Conservation (phyloP, 2,797 vertebrate species). For the Hafferia zeledoni region DNA sequence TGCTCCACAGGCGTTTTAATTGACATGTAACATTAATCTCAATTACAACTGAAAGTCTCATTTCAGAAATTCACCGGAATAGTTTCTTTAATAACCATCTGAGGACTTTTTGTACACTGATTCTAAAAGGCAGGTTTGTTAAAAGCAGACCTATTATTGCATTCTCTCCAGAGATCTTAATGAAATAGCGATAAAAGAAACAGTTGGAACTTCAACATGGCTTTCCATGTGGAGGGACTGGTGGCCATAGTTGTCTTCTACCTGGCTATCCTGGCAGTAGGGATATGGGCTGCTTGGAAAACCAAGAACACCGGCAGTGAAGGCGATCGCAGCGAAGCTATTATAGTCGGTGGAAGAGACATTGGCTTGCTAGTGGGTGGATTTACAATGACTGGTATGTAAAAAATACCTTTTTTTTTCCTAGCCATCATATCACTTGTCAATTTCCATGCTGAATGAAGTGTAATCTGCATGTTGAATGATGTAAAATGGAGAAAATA, state of each 20-base stretch:
- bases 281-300: slow-evolving; percentile 98
- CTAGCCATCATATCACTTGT: background rate
- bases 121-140: background rate
- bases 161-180: slow-evolving; percentile 49
- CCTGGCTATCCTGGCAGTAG: slow-evolving; percentile 90
- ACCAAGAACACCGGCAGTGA: slow-evolving; percentile 87
- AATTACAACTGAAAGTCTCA: background rate
- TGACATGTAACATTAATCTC: background rate
- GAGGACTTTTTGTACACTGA: background rate
- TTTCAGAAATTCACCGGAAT: background rate
- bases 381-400: slow-evolving; percentile 97
- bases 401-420: background rate
- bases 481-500: background rate
- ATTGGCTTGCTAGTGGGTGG: slow-evolving; percentile 95
- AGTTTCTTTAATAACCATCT: background rate
- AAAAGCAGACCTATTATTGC: background rate
- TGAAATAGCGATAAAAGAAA: slow-evolving; percentile 47
- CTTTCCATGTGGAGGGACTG: slow-evolving; percentile 91
- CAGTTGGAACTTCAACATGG: slow-evolving; percentile 76
- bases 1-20: background rate
- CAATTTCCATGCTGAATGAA: background rate
- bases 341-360: slow-evolving; percentile 95
- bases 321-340: slow-evolving; percentile 89
- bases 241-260: slow-evolving; percentile 95
- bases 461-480: background rate